Percentiles rank a stretch among this genome's conserved stretches.
phyloP scores from a whole-genome alignment of 1,140 invertebrate species.

The Venustaconcha ellipsiformis region DNA sequence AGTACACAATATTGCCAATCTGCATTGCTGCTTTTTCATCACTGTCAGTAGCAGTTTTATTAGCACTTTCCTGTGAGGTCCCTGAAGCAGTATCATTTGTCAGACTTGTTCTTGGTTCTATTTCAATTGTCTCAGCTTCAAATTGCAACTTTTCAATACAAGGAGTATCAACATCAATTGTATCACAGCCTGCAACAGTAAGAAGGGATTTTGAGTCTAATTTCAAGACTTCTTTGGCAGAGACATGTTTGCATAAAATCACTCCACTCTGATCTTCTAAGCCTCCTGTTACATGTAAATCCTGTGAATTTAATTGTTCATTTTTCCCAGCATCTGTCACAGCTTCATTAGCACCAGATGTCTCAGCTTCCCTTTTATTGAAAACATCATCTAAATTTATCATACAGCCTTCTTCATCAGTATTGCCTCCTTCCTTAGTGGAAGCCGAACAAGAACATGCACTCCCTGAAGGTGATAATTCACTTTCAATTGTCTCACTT shows the following conservation, averaged over 20 bases:
- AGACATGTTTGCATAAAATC: no score
- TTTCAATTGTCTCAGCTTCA: background rate
- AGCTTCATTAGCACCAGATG: background rate
- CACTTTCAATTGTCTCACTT: slow-evolving; percentile 16
- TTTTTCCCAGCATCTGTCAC: no score
- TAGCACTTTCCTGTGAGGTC: slow-evolving; percentile 1
- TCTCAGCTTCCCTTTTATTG: background rate
- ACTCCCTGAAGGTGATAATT: slow-evolving; percentile 34
- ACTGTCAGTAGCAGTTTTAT: slow-evolving; percentile 10
- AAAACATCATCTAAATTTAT: background rate
- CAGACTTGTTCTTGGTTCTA: slow-evolving; percentile 1
- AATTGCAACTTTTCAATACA: slow-evolving; percentile 5
- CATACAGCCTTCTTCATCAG: slow-evolving; percentile 5
- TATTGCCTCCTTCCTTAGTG: background rate
- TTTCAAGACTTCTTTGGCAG: slow-evolving; percentile 6
- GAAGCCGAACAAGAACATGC: slow-evolving; percentile 42
- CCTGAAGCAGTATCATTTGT: background rate
- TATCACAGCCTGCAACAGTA: slow-evolving; percentile 6
- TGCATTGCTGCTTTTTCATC: slow-evolving; percentile 24
- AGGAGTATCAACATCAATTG: background rate
- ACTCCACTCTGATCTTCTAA: no score
- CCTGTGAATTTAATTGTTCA: no score
- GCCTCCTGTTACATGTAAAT: no score
- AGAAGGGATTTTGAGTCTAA: background rate
- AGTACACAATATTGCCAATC: slow-evolving; percentile 48